Conservation (phyloP, 2,797 vertebrate species). For the Ammospiza maritima region DNA sequence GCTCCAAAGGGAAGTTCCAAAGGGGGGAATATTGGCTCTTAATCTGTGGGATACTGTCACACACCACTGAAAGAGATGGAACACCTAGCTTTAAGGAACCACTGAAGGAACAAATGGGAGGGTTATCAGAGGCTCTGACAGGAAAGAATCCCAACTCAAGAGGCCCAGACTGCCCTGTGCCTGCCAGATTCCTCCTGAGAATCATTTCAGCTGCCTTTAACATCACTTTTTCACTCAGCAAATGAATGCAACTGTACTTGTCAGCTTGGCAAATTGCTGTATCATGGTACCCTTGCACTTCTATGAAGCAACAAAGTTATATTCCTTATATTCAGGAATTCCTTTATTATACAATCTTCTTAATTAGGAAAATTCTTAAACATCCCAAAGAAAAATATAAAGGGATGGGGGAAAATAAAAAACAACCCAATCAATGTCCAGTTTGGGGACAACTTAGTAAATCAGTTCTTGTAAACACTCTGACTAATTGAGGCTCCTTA, state of each 20-base stretch:
- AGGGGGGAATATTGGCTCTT: neutral
- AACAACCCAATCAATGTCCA: neutral
- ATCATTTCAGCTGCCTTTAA: neutral
- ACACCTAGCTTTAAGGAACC: neutral
- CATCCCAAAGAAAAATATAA: neutral
- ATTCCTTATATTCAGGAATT: neutral
- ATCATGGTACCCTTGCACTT: neutral
- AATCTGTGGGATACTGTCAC: neutral
- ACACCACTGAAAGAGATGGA: neutral
- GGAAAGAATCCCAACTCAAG: neutral
- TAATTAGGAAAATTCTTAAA: neutral
- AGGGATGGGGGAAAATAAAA: rapidly evolving
- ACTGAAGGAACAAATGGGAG: neutral
- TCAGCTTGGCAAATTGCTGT: neutral
- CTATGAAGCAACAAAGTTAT: neutral
- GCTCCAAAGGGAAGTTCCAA: neutral
- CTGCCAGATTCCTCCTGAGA: neutral
- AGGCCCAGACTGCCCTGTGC: neutral
- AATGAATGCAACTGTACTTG: neutral
- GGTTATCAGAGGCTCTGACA: neutral
- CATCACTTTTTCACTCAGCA: neutral
- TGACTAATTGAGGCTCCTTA: neutral
- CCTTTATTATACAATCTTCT: neutral
- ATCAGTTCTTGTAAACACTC: neutral
- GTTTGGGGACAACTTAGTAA: neutral